These are phyloP conservation scores for Trichacis sp. DNA, from an alignment of 2,888 invertebrate species.

Conservation along the genomic window DNA sequence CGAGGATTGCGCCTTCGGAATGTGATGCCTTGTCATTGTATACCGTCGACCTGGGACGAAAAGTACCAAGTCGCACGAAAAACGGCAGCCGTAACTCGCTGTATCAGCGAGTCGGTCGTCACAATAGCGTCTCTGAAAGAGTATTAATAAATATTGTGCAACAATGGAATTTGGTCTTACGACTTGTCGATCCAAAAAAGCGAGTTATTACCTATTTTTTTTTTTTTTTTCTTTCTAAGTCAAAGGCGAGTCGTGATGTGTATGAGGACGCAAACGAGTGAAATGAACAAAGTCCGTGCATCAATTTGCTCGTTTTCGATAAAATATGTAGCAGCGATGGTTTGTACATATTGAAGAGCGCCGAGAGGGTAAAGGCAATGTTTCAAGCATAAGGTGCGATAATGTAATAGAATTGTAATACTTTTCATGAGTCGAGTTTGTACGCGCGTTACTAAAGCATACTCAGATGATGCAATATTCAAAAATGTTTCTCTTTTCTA, in stretches of 20 bases:
- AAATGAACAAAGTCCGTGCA: constrained; percentile 30
- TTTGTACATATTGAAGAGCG: constrained; percentile 60
- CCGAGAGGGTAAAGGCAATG: constrained; percentile 37
- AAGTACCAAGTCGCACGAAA: constrained; percentile 49
- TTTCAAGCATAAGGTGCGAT: constrained; percentile 10
- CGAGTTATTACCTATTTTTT: constrained; percentile 19
- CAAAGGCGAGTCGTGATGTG: too few species aligned
- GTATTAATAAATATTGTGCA: constrained; percentile 60
- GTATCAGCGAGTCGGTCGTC: constrained; percentile 66
- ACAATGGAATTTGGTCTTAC: constrained; percentile 26
- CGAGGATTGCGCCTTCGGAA: constrained; percentile 36
- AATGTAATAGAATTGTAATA: too few species aligned
- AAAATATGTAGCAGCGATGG: constrained; percentile 45
- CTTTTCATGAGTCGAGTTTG: too few species aligned
- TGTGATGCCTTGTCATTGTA: constrained; percentile 50
- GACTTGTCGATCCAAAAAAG: constrained; percentile 11
- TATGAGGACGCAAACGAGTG: too few species aligned
- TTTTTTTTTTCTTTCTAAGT: too few species aligned
- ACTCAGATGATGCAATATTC: too few species aligned
- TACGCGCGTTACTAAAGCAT: too few species aligned
- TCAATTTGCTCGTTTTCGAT: constrained; percentile 54
- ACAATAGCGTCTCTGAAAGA: constrained; percentile 59
- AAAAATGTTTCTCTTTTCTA: too few species aligned
- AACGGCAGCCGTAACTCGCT: constrained; percentile 61
- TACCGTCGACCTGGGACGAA: constrained; percentile 54